Evolutionary conservation across 2,888 invertebrate genomes (phyloP).

Genomic region (Harpalus rubripes): DNA sequence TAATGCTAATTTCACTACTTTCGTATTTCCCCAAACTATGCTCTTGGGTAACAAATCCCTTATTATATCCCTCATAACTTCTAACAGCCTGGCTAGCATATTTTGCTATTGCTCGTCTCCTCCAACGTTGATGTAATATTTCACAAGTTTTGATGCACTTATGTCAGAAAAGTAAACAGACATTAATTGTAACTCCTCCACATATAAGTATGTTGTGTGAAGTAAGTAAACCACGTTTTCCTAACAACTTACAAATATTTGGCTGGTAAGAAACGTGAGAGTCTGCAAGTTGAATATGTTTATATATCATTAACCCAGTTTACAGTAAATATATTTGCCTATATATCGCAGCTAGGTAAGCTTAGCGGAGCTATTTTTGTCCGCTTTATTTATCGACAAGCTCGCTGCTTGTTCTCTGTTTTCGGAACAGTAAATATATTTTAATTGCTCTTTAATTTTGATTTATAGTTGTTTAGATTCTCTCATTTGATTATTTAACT

Average conservation of each 20-base stretch:
- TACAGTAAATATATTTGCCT: slow-evolving; percentile 58
- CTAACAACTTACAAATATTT: slow-evolving; percentile 55
- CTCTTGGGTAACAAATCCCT: too few species aligned
- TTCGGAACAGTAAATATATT: slow-evolving; percentile 6
- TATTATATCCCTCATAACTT: too few species aligned
- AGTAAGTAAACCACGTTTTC: not conserved
- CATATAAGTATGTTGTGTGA: not conserved
- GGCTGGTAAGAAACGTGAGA: slow-evolving; percentile 31
- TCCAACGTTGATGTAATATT: not conserved
- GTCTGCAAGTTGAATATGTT: slow-evolving; percentile 47
- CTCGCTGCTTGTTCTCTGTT: not conserved
- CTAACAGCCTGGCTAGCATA: too few species aligned
- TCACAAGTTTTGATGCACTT: not conserved
- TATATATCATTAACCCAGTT: slow-evolving; percentile 56
- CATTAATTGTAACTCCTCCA: not conserved
- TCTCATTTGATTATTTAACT: not conserved
- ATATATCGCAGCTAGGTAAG: slow-evolving; percentile 37
- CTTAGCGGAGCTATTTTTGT: slow-evolving; percentile 29
- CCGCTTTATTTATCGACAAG: slow-evolving; percentile 24
- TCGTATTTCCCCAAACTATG: too few species aligned
- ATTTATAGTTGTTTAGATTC: slow-evolving; percentile 36
- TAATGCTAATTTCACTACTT: too few species aligned
- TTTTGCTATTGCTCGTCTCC: too few species aligned
- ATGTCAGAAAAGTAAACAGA: slow-evolving; percentile 10
- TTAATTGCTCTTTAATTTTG: slow-evolving; percentile 53